Evolutionary conservation across 2,797 vertebrate genomes (phyloP).

Genomic region (Mormyrus hasselquistii): DNA sequence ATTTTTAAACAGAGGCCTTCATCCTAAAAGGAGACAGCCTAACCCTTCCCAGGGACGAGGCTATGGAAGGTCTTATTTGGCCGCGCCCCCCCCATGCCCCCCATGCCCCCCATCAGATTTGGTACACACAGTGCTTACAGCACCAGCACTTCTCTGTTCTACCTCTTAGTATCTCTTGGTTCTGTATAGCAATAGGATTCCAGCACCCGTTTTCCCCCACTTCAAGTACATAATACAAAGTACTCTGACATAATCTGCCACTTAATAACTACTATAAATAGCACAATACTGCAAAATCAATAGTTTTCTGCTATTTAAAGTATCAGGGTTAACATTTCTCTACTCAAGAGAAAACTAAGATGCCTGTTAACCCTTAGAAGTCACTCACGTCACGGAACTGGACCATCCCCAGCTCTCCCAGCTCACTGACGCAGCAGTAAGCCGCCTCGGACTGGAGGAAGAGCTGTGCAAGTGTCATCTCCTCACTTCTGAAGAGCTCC

Average conservation of each 20-base stretch:
- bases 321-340: neutral
- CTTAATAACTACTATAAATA: neutral
- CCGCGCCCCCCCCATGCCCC: too few relatives aligned
- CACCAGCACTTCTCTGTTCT: neutral
- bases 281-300: neutral
- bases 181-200: neutral
- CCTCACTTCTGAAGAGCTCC: constrained; percentile 89
- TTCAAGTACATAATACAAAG: neutral
- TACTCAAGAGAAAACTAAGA: neutral
- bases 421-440: constrained; percentile 94
- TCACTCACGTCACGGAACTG: constrained; percentile 92
- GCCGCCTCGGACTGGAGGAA: constrained; percentile 93
- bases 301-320: too few relatives aligned
- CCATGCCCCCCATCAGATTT: neutral
- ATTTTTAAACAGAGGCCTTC: too few relatives aligned
- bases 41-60: too few relatives aligned
- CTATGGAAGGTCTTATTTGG: too few relatives aligned
- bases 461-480: constrained; percentile 94
- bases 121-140: neutral
- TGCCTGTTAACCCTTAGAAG: neutral
- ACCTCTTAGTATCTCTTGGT: neutral
- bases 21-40: too few relatives aligned
- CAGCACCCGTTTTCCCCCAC: neutral
- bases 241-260: neutral
- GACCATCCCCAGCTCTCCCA: constrained; percentile 95